A percentile compares a stretch with the other conserved stretches of the same genome.
These are phyloP conservation scores for Diplolepis rosae DNA, from an alignment of 2,888 invertebrate species.

Conservation along the genomic window DNA sequence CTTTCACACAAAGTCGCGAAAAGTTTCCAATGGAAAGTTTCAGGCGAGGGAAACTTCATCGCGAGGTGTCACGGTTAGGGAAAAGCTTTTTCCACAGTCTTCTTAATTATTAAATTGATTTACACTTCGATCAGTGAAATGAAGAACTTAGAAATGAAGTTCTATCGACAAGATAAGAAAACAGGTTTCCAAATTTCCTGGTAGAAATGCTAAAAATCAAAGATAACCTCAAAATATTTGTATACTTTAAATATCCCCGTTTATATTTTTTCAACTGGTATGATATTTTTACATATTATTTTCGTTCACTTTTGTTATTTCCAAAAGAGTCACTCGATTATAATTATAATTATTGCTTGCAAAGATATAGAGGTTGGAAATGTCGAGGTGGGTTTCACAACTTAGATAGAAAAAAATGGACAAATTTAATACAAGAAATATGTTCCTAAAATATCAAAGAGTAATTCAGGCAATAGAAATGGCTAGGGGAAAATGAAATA, in stretches of 20 bases:
- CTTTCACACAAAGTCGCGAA: slow-evolving; percentile 52
- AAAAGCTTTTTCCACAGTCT: slow-evolving; percentile 3
- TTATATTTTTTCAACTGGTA: too few species aligned
- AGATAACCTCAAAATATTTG: neutral
- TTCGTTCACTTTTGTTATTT: neutral
- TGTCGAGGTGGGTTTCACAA: neutral
- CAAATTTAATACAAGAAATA: neutral
- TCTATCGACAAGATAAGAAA: neutral
- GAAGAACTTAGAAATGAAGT: neutral
- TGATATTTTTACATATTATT: neutral
- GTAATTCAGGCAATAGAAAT: too few species aligned
- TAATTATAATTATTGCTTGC: neutral
- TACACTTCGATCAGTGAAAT: neutral
- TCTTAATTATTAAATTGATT: slow-evolving; percentile 13
- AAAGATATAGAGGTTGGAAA: neutral
- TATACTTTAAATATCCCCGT: neutral
- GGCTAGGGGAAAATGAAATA: neutral
- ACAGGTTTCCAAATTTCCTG: neutral
- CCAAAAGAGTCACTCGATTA: neutral
- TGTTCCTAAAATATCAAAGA: too few species aligned
- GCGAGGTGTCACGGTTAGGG: neutral
- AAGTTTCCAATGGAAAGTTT: slow-evolving; percentile 58
- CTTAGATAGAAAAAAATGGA: neutral
- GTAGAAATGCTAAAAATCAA: too few species aligned
- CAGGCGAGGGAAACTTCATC: slow-evolving; percentile 33